These are phyloP conservation scores for Leptinotarsa defecta DNA, from an alignment of 1,140 invertebrate genomes.

Conservation along the genomic window DNA sequence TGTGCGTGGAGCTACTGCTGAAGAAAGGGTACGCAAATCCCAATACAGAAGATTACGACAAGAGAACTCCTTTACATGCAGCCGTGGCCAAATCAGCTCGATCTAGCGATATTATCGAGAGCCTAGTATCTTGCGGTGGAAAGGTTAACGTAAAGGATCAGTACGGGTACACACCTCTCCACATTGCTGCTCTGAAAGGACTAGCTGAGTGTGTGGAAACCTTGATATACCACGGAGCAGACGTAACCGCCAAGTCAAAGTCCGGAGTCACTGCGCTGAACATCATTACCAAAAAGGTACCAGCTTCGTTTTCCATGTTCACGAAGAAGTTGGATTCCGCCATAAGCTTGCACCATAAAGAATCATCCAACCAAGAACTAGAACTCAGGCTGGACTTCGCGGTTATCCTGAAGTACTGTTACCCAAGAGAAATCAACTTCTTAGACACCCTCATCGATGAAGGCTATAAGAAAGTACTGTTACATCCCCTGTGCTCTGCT, in stretches of 20 bases:
- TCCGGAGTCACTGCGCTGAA: slow-evolving; percentile 79
- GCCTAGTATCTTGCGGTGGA: slow-evolving; percentile 74
- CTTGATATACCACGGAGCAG: slow-evolving; percentile 79
- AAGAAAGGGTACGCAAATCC: slow-evolving; percentile 72
- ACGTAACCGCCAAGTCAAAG: slow-evolving; percentile 80
- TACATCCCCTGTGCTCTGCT: slow-evolving; percentile 80
- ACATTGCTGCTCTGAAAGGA: slow-evolving; percentile 82
- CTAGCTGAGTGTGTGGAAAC: slow-evolving; percentile 79
- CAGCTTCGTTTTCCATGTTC: slow-evolving; percentile 75
- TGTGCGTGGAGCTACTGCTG: slow-evolving; percentile 76
- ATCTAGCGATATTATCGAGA: slow-evolving; percentile 74
- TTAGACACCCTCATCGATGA: slow-evolving; percentile 80
- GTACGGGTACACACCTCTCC: slow-evolving; percentile 87
- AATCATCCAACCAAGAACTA: slow-evolving; percentile 73
- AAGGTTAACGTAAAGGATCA: slow-evolving; percentile 84
- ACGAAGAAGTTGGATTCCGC: slow-evolving; percentile 75
- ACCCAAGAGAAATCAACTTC: slow-evolving; percentile 77
- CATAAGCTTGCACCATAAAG: slow-evolving; percentile 75
- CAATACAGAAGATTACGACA: slow-evolving; percentile 75
- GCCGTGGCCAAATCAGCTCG: slow-evolving; percentile 74
- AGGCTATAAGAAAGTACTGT: slow-evolving; percentile 78
- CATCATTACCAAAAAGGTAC: slow-evolving; percentile 79
- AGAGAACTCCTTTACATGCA: slow-evolving; percentile 75
- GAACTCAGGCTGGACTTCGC: slow-evolving; percentile 79
- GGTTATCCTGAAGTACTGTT: slow-evolving; percentile 73